These are phyloP conservation scores for Forbesichthys agassizii DNA, from an alignment of 2,113 vertebrate species.

Conservation along the genomic window DNA sequence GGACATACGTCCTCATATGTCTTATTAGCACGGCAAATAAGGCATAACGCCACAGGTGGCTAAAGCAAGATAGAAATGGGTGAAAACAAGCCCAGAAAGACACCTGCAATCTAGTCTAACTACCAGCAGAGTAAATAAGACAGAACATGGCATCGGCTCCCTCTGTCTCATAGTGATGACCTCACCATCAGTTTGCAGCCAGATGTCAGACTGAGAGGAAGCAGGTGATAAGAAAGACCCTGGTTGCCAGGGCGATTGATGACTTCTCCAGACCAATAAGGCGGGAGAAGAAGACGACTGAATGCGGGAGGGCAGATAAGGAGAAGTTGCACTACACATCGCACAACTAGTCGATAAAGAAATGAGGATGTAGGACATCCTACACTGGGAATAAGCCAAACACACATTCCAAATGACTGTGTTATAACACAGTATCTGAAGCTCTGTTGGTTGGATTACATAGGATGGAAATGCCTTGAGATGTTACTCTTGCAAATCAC, in stretches of 20 bases:
- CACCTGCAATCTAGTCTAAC: slow-evolving; percentile 5
- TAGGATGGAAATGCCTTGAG: background rate
- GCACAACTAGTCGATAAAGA: slow-evolving; percentile 4
- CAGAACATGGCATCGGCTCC: slow-evolving; percentile 24
- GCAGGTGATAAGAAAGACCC: slow-evolving; percentile 51
- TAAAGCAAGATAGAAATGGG: slow-evolving; percentile 28
- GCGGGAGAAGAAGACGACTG: slow-evolving; percentile 26
- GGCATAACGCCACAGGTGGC: slow-evolving; percentile 23
- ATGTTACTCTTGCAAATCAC: background rate
- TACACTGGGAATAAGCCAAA: background rate
- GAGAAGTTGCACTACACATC: slow-evolving; percentile 12
- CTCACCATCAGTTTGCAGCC: slow-evolving; percentile 44
- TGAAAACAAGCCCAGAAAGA: too few species aligned
- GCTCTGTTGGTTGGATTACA: background rate
- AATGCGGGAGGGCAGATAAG: slow-evolving; percentile 36
- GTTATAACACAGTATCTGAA: background rate
- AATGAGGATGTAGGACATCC: background rate
- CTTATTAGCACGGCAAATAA: slow-evolving; percentile 40
- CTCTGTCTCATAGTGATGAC: slow-evolving; percentile 50
- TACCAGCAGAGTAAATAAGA: slow-evolving; percentile 41
- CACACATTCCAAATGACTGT: background rate
- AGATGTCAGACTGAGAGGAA: slow-evolving; percentile 42
- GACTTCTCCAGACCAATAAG: slow-evolving; percentile 36
- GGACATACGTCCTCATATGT: slow-evolving; percentile 22
- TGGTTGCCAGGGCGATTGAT: slow-evolving; percentile 47